Conservation (phyloP, 2,113 vertebrate species). For the Camelus bactrianus region DNA sequence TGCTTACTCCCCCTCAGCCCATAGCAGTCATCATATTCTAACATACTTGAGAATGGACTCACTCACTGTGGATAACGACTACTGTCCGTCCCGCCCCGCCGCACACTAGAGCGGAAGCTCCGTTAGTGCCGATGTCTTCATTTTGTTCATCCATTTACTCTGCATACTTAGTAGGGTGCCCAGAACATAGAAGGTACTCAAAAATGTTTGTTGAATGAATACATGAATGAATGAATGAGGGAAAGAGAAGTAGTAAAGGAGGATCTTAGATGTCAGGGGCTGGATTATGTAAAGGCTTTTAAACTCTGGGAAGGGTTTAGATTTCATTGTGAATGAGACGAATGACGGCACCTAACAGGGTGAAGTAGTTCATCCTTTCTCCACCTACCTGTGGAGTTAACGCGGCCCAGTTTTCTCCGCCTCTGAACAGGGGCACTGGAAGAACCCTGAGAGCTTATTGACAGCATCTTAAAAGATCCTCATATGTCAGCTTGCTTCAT, state of each 20-base stretch:
- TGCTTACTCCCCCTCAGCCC: not conserved
- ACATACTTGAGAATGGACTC: not conserved
- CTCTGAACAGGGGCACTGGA: not conserved
- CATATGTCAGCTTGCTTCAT: not conserved
- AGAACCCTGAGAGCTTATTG: not conserved
- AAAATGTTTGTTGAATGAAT: not conserved
- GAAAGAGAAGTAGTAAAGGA: not conserved
- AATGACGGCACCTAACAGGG: not conserved
- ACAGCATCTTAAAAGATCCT: not conserved
- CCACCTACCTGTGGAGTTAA: not conserved
- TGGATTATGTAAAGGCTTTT: not conserved
- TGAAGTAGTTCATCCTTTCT: not conserved
- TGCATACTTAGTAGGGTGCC: accelerated
- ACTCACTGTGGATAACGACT: not conserved
- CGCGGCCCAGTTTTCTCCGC: not conserved
- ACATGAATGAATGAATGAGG: not conserved
- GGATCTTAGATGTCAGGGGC: not conserved
- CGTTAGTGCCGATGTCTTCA: not conserved
- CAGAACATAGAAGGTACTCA: not conserved
- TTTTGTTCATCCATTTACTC: not conserved
- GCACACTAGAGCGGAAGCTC: not conserved
- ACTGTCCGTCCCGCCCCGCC: not conserved
- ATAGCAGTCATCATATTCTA: not conserved
- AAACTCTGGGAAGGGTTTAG: not conserved
- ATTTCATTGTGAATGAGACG: not conserved